Evolutionary conservation across 2,888 invertebrate genomes (phyloP).

Genomic region (Tetragonula carbonaria): DNA sequence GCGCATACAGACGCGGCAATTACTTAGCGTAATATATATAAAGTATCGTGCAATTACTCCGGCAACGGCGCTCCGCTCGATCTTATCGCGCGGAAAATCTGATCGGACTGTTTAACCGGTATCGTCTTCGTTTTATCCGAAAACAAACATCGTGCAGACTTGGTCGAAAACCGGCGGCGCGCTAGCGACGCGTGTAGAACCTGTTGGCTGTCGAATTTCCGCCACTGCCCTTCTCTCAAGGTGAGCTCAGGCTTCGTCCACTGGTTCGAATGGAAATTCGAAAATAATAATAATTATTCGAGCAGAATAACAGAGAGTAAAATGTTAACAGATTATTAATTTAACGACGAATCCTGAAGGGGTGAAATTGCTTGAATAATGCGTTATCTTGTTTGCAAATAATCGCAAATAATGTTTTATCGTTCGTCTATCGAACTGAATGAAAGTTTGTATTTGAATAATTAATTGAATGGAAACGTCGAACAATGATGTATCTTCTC

Average conservation of each 20-base stretch:
- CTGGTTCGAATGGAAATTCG: no score
- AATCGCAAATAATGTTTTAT: no score
- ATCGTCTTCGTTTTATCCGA: constrained; percentile 37
- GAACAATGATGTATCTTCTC: no score
- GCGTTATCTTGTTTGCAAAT: no score
- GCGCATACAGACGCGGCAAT: constrained; percentile 51
- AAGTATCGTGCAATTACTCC: constrained; percentile 66
- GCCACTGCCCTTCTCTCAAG: constrained; percentile 46
- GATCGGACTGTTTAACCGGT: constrained; percentile 61
- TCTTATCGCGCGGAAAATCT: constrained; percentile 60
- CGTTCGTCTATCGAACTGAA: no score
- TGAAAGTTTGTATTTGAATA: no score
- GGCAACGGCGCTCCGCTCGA: constrained; percentile 40
- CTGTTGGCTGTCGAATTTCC: neutral
- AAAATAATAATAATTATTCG: no score
- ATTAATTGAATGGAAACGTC: no score
- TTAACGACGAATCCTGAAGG: no score
- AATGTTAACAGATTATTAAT: no score
- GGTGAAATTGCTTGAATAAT: no score
- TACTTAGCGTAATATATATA: constrained; percentile 60
- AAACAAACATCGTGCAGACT: constrained; percentile 37
- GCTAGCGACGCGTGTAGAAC: neutral
- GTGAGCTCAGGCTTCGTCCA: constrained; percentile 41
- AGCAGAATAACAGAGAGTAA: neutral
- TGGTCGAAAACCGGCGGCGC: neutral